Evolutionary conservation across 1,140 invertebrate genomes (phyloP), one percentile per base, ranked within the genome.

Genomic region (Drosophila albomicans): DNA sequence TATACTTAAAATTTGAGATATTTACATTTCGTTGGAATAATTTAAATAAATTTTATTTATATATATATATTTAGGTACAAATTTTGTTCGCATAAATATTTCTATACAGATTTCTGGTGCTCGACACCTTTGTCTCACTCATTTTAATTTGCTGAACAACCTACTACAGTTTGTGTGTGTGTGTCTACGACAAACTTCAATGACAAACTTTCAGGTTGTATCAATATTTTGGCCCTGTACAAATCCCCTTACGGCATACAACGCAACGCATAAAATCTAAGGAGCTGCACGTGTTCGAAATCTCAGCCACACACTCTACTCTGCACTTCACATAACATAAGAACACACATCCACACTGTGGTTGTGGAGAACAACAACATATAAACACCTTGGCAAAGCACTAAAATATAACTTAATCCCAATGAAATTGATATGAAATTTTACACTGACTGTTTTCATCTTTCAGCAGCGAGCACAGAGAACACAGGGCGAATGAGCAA

Each of bases 381-480:
- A 76, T 82, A 77, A 79, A 80, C 85, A 89, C 84, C 80, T 84
- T 80, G 73, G 48, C 70, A 52, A 54, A 89, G 80, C 81, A 84
- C 78, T 87, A 88, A 88, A 88, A 88, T 88, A 88, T 89, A 89
- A 80, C 82, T 87, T 88, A 87, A 87, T 87, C 82, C 82, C 63
- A 71, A 80, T 66, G 79, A 87, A 87, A 87, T 87, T 87, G 82
- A 87, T 87, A 87, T 82, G 84, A 82, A 82, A 87, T 80, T 88
- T 80, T 74, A 85, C 74, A 77, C 61, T 49, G 38, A 58, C 48
- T 70, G 32, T 49, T 45, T 57, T 32, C 46, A 11, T 41, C 41
- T 43, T 70, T 30, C 65, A 68, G 8, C 32, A 56, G 7, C 2
- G 15, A 7, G 46, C 25, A 46, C 38, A 16, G 15, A 20, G 20